phyloP scores from a whole-genome alignment of 92 coral and sea anemone genomes.

The Actinernus sp. region DNA sequence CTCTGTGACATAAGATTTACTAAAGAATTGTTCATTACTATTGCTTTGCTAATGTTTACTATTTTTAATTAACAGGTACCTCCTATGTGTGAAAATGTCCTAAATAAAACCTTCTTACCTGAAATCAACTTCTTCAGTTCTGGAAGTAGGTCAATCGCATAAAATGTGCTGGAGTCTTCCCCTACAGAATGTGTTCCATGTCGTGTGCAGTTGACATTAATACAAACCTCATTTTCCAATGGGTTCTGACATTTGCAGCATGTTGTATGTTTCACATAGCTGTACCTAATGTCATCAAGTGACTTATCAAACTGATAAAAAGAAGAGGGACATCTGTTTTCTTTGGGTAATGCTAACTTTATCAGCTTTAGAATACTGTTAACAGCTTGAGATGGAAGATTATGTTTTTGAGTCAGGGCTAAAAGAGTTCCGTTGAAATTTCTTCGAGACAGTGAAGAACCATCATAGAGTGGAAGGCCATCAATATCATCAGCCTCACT shows the following conservation, averaged over 20 bases:
- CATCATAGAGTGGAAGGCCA: conserved; percentile 48
- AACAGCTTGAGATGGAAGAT: conserved; percentile 58
- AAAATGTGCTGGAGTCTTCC: conserved; percentile 23
- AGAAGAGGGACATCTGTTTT: conserved; percentile 59
- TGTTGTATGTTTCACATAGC: conserved; percentile 39
- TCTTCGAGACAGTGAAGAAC: conserved; percentile 43
- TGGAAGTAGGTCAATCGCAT: conserved; percentile 4
- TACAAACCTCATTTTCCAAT: conserved; percentile 52
- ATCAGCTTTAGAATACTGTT: conserved; percentile 58
- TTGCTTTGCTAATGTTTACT: no score
- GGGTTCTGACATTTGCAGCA: conserved; percentile 58
- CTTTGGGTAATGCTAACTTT: conserved; percentile 43
- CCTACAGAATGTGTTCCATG: conserved; percentile 23
- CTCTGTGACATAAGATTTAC: no score
- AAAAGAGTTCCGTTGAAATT: conserved; percentile 54
- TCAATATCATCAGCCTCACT: background rate
- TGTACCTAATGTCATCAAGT: conserved; percentile 35
- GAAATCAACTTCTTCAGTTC: conserved; percentile 19
- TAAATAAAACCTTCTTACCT: no score
- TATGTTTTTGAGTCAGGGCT: conserved; percentile 66
- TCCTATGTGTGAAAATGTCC: no score
- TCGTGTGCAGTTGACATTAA: conserved; percentile 27
- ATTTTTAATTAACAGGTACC: no score
- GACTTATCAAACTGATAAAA: conserved; percentile 54
- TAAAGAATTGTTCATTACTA: no score